Evolutionary conservation across 2,797 vertebrate genomes (phyloP), one percentile per base, ranked within the genome.

Genomic region (Helicolenus hilgendorfi): DNA sequence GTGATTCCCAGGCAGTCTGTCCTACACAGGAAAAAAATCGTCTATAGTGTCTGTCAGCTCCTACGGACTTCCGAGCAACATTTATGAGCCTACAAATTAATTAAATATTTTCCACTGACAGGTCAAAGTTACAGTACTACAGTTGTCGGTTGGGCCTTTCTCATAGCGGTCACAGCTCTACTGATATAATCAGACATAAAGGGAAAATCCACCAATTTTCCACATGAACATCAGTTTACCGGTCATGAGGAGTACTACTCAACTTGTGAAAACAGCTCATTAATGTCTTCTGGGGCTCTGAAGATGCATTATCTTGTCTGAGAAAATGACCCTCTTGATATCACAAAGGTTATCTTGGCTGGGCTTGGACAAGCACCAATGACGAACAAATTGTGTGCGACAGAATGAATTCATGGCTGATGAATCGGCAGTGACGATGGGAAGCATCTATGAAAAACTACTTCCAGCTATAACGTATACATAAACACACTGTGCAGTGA

Each of bases 401-500:
- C n/a, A 10, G 5, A 20, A 26, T 20, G 18, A 49, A 49, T 49
- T 49, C 45, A 49, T 14, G 10, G 14, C 27, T 24, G 11, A 76
- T 75, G 4, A 33, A 24, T 71, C 8, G 27, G 26, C 31, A 26
- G n/a, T 29, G n/a, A 75, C 4, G 1, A 22, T 14, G 4, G 22
- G 15, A 14, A 11, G 33, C 11, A 45, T 79, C 11, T 26, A 2
- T 64, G 10, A 24, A 45, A 69, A 62, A 4, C 1, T 1, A 56
- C 20, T n/a, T 20, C 5, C 7, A 27, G 5, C 33, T 27, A 20
- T 2, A 36, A 35, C 31, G 64, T 5, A 22, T 9, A 33, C 49
- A 68, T 8, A 33, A 38, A 62, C 4, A 31, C 27, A 76, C 6
- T 3, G 8, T 4, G n/a, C 53, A 13, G 64, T 77, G 88, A 98